Conservation (phyloP, 2,888 invertebrate genomes). For the Boloria euphrosyne region DNA sequence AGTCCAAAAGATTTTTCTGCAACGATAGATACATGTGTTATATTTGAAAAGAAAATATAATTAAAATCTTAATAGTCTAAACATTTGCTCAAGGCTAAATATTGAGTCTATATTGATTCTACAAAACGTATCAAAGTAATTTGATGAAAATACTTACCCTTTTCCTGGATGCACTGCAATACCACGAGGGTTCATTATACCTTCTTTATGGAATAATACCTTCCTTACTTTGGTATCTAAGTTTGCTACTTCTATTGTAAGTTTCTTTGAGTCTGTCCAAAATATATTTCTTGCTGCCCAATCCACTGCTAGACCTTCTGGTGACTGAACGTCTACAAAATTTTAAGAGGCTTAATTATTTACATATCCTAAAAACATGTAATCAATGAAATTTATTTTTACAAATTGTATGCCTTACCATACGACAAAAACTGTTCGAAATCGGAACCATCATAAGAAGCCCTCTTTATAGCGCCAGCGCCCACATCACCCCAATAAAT, state of each 20-base stretch:
- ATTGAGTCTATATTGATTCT: no score
- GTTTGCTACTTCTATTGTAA: slow-evolving; percentile 94
- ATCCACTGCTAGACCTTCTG: slow-evolving; percentile 97
- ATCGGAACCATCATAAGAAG: slow-evolving; percentile 89
- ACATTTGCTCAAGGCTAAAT: no score
- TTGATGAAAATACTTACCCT: slow-evolving; percentile 81
- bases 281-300: slow-evolving; percentile 96
- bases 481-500: slow-evolving; percentile 97
- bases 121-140: no score
- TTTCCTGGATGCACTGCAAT: slow-evolving; percentile 95
- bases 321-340: slow-evolving; percentile 88
- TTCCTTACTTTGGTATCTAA: slow-evolving; percentile 89
- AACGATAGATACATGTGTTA: slow-evolving; percentile 43
- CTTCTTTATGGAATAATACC: slow-evolving; percentile 86
- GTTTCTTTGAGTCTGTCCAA: slow-evolving; percentile 96
- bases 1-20: slow-evolving; percentile 97
- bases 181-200: slow-evolving; percentile 95
- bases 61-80: no score
- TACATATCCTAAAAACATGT: background rate
- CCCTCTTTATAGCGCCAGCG: slow-evolving; percentile 87
- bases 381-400: background rate
- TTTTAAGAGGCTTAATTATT: slow-evolving; percentile 32
- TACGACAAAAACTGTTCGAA: slow-evolving; percentile 79
- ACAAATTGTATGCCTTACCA: slow-evolving; percentile 50
- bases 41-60: background rate